Base-by-base conservation (phyloP, 2,888 invertebrate species). In the Sympetrum striolatum region DNA sequence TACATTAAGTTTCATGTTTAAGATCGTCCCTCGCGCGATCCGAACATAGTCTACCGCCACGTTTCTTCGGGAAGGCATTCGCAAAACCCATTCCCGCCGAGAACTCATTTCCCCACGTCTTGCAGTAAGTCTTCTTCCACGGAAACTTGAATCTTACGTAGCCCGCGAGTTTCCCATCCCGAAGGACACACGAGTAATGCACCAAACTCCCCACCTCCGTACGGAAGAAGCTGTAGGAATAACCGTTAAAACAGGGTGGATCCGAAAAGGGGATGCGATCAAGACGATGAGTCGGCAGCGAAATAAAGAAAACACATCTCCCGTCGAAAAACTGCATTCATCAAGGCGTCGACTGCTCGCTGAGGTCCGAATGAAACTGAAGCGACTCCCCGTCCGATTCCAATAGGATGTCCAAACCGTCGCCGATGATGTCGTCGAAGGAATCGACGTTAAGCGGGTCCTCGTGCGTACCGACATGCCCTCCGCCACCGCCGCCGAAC, bases 381-480 rank as follows among this genome's bases (percentile, higher is more conserved):
- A 96, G 92, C 60, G 95, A 95, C 91, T 96, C 96, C 10, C 95
- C 95, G 92, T 96, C 96, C 22, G 95, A 95, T 92, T 96, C 96
- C 91, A 96, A 93, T 60, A 95, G 93, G 39, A 95, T 93, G 92
- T 95, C 95, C 91, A 92, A 94, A 90, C 92, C 94, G 94, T 92
- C 92, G 44, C 82, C 90, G 39, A 92, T 92, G 79, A 92, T 92
- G 81, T 93, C 92, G 81, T 93, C 93, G 91, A 93, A 93, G n/a
- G 90, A 82, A 81, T 91, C 91, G 91, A 93, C 86, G n/a, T 86
- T 86, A 3, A 86, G 92, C 81, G 93, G 93, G 91, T 93, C 93
- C 91, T 39, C 86, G 60, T 37, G 37, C 2, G 60, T 15, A 0
- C 86, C 60, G 22, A 80, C 80, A 44, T 44, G 82, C 82, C 82